Percentiles rank a stretch among this genome's conserved stretches.
These are phyloP conservation scores for Drosophila seguyi DNA, from an alignment of 1,140 invertebrate species.

Conservation along the genomic window DNA sequence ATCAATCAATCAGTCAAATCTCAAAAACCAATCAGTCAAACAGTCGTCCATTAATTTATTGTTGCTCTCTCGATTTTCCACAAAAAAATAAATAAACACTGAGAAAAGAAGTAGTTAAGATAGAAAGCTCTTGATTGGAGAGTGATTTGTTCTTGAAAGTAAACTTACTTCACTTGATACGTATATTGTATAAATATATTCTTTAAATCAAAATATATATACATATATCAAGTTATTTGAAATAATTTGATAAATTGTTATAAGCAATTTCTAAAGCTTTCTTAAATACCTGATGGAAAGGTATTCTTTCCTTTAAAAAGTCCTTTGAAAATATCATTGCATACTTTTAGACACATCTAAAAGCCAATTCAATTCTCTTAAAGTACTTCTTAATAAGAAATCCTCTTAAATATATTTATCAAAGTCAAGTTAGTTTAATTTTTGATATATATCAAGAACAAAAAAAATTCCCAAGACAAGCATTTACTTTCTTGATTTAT, in stretches of 20 bases:
- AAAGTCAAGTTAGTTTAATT: neutral
- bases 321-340: no score
- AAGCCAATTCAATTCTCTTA: neutral
- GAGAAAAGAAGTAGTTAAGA: neutral
- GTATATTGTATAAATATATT: no score
- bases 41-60: constrained; percentile 79
- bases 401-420: neutral
- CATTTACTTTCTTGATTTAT: neutral
- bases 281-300: neutral
- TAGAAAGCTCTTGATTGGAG: no score
- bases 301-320: neutral
- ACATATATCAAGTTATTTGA: neutral
- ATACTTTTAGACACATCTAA: neutral
- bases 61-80: constrained; percentile 46
- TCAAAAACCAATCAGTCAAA: constrained; percentile 71
- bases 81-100: neutral
- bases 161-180: no score
- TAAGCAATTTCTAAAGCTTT: neutral
- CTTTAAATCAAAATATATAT: no score
- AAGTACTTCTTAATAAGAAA: no score
- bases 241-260: neutral
- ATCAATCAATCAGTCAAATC: constrained; percentile 58
- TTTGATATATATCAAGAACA: neutral
- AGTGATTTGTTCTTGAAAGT: neutral
- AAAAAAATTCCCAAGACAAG: neutral